Evolutionary conservation across 2,113 vertebrate genomes (phyloP).

Genomic region (Centropristis striata): DNA sequence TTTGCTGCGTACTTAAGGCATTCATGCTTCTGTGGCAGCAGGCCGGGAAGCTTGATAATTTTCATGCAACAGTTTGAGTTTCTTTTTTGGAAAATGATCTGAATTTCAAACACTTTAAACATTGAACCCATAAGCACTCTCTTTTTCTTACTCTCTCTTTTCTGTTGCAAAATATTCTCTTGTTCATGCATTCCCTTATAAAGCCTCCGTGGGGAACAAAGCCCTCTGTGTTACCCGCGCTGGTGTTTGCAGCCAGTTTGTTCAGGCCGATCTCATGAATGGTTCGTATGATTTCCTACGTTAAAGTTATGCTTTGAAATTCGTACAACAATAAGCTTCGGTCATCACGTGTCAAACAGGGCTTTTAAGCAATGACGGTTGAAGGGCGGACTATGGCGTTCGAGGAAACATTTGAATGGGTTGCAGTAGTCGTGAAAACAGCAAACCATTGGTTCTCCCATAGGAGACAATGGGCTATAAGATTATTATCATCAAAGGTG

Average conservation of each 20-base stretch:
- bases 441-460: too few species aligned
- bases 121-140: not conserved
- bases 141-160: not conserved
- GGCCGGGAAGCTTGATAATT: not conserved
- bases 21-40: not conserved
- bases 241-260: not conserved
- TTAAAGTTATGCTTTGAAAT: too few species aligned
- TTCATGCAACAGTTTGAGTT: not conserved
- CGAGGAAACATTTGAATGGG: too few species aligned
- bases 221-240: conserved; percentile 30
- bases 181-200: conserved; percentile 12
- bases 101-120: conserved; percentile 20
- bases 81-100: not conserved
- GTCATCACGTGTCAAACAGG: too few species aligned
- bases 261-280: too few species aligned
- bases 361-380: too few species aligned
- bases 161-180: not conserved
- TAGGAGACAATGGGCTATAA: too few species aligned
- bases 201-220: conserved; percentile 25
- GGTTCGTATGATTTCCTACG: too few species aligned
- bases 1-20: conserved; percentile 39
- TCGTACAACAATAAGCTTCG: too few species aligned
- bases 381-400: too few species aligned
- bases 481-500: too few species aligned
- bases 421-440: too few species aligned